Evolutionary conservation across 2,888 invertebrate genomes (phyloP).

Genomic region (Zeuzera pyrina): DNA sequence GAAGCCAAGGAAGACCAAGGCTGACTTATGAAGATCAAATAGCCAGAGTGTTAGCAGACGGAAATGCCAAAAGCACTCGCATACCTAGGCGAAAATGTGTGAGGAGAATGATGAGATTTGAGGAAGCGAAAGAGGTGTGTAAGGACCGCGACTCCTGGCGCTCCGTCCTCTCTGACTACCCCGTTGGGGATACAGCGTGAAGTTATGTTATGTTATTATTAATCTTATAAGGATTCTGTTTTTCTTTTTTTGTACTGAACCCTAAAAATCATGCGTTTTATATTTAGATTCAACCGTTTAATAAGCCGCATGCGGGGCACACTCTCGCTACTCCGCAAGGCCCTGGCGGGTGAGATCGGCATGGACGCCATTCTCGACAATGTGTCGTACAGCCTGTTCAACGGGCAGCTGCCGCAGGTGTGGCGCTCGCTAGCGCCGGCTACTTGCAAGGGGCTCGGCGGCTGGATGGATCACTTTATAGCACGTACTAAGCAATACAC

Average conservation of each 20-base stretch:
- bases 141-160: too few relatives aligned
- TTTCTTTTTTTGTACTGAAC: background rate
- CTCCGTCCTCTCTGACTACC: too few relatives aligned
- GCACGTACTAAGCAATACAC: constrained; percentile 80
- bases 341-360: constrained; percentile 92
- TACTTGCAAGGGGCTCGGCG: constrained; percentile 87
- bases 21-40: too few relatives aligned
- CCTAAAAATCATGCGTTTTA: too few relatives aligned
- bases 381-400: constrained; percentile 86
- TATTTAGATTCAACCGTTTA: constrained; percentile 83
- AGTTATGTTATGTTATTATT: too few relatives aligned
- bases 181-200: too few relatives aligned
- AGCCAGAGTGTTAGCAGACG: too few relatives aligned
- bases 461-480: constrained; percentile 92
- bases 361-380: constrained; percentile 91
- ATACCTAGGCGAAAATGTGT: too few relatives aligned
- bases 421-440: constrained; percentile 89
- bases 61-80: too few relatives aligned
- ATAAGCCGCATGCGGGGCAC: constrained; percentile 80
- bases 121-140: too few relatives aligned
- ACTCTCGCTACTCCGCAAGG: constrained; percentile 82
- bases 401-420: constrained; percentile 85
- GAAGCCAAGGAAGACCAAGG: too few relatives aligned
- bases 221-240: background rate
- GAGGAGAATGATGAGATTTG: too few relatives aligned